Base-by-base conservation (phyloP, 1,140 invertebrate species). In the Zaprionus ornatus region DNA sequence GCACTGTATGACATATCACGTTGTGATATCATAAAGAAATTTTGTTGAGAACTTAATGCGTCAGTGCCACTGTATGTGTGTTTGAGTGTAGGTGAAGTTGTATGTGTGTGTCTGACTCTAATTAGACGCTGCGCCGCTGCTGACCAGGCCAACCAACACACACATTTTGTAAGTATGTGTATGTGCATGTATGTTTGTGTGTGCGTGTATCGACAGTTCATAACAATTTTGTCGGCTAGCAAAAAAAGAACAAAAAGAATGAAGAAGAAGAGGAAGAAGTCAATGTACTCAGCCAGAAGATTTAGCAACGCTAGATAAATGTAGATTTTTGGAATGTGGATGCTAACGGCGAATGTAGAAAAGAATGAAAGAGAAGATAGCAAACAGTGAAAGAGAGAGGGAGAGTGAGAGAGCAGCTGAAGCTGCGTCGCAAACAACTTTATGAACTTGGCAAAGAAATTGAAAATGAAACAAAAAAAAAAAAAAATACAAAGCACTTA, bases 371-470 rank as follows among this genome's bases (percentile, higher is more conserved):
- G 29, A 32, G 29, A 10, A 32, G 29, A 10, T 9, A 32, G 29
- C 21, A 19, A 23, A 37, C 29, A 60, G 9, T 40, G 27, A 45
- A 50, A 52, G 48, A 23, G 7, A 21, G 4, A 42, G 19, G 21
- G 2, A 27, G 37, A 50, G 25, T 7, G 17, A 21, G 45, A 57
- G 15, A 35, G 27, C 35, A 25, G 21, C 52, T 63, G 50, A 70
- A 29, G 45, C 57, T 69, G 65, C 32, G 37, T n/a, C 50, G 19
- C 35, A 48, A 37, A 65, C 27, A 66, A 42, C 21, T 60, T 60
- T 77, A 70, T 74, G 81, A 90, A 90, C 85, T 90, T 90, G 85
- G 85, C 86, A 90, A 69, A 66, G 79, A 90, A 68, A 63, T 55
- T 73, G 62, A 90, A 68, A 63, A 61, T 17, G 3, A 37, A 37